Base-by-base conservation (phyloP, 2,888 invertebrate genomes). In the Glaucopsyche alexis region DNA sequence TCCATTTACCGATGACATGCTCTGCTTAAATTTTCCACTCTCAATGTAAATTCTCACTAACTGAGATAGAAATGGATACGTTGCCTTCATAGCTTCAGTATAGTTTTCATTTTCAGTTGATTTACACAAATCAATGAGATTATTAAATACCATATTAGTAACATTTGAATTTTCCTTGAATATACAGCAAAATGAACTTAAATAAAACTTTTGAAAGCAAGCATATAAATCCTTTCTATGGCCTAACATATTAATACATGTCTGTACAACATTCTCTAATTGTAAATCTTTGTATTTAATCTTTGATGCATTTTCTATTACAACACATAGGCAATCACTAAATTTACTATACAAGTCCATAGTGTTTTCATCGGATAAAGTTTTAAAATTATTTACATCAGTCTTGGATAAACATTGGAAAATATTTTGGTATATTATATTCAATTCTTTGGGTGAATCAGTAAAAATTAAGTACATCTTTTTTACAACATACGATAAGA, bases 11-110 rank as follows among this genome's bases (percentile, higher is more conserved):
- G 8, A 86, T 85, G 71, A 77, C 65, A 0, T 74, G 65, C 42
- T 49, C 75, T 52, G 7, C 55, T 67, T 42, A 77, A 74, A 11
- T 79, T 66, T 0, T 72, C 70, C 78, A 77, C 80, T 82, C 72
- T 91, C 90, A 0, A 91, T 81, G 60, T 81, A 89, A 0, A 91
- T 78, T 60, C 86, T 79, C n/a, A 91, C 9, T 6, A 88, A 78
- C 76, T 90, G 91, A 67, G 82, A 84, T 1, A 92, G 49, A 55
- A 81, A 89, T 1, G 90, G 88, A 76, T 89, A 91, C 0, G 87
- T 87, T 0, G 78, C 74, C 0, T 76, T 70, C 79, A 91, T 81
- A 0, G 81, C 79, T 19, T 79, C 79, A 1, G 78, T 75, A 16
- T 88, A 85, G 0, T 86, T 87, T 3, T 87, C 45, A 75, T 84